Conservation (phyloP, 1,140 invertebrate species). For the Megathymus violae region DNA sequence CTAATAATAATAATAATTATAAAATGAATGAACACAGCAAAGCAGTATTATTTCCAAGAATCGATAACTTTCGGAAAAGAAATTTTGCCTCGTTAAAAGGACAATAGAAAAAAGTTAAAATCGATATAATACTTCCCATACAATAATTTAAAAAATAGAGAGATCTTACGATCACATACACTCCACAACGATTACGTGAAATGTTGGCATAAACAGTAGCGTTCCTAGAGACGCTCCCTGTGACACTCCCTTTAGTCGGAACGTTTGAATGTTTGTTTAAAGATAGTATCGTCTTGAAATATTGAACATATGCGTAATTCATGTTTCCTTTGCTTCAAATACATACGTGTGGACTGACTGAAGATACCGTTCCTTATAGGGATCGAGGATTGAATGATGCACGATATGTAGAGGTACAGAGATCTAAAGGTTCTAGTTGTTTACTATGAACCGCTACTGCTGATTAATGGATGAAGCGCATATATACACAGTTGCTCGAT, state of each 20-base stretch:
- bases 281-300: not conserved
- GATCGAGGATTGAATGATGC: slow-evolving; percentile 39
- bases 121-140: too few species aligned
- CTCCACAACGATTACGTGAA: too few species aligned
- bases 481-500: slow-evolving; percentile 40
- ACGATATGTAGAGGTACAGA: slow-evolving; percentile 34
- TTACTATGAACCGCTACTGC: slow-evolving; percentile 52
- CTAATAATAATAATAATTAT: too few species aligned
- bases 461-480: slow-evolving; percentile 59
- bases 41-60: too few species aligned
- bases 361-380: slow-evolving; percentile 16
- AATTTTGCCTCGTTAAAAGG: too few species aligned
- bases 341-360: not conserved
- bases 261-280: slow-evolving; percentile 5
- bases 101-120: too few species aligned
- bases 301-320: slow-evolving; percentile 5
- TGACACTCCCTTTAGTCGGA: slow-evolving; percentile 7
- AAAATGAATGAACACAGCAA: too few species aligned
- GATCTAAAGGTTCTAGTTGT: slow-evolving; percentile 36
- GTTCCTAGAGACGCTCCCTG: slow-evolving; percentile 16
- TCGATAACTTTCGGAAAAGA: too few species aligned
- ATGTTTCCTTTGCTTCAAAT: slow-evolving; percentile 2
- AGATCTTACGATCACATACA: too few species aligned
- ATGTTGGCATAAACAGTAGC: slow-evolving; percentile 39
- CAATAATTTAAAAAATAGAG: too few species aligned